phyloP scores from a whole-genome alignment of 1,140 invertebrate genomes.

The Ips nitidus region DNA sequence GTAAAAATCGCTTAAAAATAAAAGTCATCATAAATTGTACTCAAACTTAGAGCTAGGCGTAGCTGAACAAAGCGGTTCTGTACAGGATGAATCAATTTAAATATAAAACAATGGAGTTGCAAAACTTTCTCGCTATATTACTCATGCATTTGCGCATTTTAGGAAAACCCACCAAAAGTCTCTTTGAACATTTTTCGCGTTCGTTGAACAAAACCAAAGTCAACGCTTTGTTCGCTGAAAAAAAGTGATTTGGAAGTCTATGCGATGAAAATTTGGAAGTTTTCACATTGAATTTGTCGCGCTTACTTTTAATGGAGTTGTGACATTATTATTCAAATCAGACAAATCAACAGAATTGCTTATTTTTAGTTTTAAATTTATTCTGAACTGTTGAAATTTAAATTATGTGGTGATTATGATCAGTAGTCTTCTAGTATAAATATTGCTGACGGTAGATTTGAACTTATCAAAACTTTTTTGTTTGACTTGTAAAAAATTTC shows the following conservation, averaged over 20 bases:
- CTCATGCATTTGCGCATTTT: background rate
- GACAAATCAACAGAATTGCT: no score
- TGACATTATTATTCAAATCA: no score
- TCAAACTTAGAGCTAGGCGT: background rate
- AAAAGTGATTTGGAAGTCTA: background rate
- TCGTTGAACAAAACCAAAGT: background rate
- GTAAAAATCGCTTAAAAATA: no score
- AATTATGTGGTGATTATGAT: no score
- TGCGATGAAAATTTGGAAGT: background rate
- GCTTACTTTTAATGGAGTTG: background rate
- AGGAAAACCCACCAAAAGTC: background rate
- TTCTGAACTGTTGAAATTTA: no score
- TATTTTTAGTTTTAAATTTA: no score
- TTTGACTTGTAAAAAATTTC: background rate
- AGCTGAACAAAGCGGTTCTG: background rate
- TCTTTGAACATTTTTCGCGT: background rate
- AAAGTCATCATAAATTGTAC: background rate
- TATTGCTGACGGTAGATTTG: no score
- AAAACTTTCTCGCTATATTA: slow-evolving; percentile 7
- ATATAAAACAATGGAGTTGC: slow-evolving; percentile 12
- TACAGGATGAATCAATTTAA: slow-evolving; percentile 7
- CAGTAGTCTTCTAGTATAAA: no score
- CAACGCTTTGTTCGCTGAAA: background rate
- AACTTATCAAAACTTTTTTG: no score
- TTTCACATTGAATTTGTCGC: background rate